Base-by-base conservation (phyloP, 2,113 vertebrate genomes). In the Dasyprocta punctata region DNA sequence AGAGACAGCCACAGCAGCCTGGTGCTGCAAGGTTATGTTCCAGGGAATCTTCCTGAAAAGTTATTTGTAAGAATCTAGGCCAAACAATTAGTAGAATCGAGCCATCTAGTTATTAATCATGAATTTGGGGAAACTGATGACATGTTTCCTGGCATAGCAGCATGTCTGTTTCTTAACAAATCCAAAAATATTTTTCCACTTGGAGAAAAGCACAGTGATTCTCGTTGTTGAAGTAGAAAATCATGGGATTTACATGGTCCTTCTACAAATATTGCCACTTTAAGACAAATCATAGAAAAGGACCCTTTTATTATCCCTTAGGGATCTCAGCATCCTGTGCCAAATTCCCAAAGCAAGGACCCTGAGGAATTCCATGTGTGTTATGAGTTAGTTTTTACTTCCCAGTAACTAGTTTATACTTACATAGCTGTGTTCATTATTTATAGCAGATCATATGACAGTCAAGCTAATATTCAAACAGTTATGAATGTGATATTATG, bases 381-480 rank as follows among this genome's bases (percentile, higher is more conserved):
- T 93, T 75, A n/a, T 84, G 41, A 73, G 20, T 84, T 75, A 65
- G 36, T 95, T 93, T 54, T 67, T 96, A 81, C 88, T 94, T 96
- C 88, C 67, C 80, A 47, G 92, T 94, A 71, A 86, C 71, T 19
- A 94, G 94, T 94, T 83, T 80, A 47, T 94, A 92, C 98, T 97
- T 96, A 81, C 94, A 0, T 89, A 98, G 89, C 90, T 97, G 88
- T 95, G 94, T 97, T 98, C 96, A 92, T 98, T 98, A 98, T 98
- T 99, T 98, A 98, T 98, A 89, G 91, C 77, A 95, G 94, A 83
- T 86, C 98, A 97, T 83, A 28, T 97, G 97, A 90, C 97, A 98
- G 80, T 92, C 97, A 96, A 97, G 90, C 91, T 73, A 93, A 93
- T 98, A 97, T 97, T 78, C 83, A 98, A 97, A 96, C 49, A 75